A percentile compares a stretch with the other conserved stretches of the same genome.
Conservation (phyloP, 2,797 vertebrate species). For the Decapterus maruadsi region DNA sequence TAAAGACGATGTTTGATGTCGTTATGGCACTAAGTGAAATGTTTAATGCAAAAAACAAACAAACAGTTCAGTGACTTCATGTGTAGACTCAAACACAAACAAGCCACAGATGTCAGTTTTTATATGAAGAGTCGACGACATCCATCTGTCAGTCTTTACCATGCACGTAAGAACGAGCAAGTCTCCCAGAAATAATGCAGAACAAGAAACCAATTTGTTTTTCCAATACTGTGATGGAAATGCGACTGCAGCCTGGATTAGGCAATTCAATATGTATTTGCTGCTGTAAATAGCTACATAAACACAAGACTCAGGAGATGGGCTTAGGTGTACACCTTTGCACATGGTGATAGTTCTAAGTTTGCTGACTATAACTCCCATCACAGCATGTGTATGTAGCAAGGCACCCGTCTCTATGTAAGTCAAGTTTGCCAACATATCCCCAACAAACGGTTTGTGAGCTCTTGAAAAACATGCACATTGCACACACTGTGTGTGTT, state of each 20-base stretch:
- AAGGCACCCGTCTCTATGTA: neutral
- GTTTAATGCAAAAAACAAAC: neutral
- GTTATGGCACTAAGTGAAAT: constrained; percentile 12
- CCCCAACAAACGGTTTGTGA: neutral
- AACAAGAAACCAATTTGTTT: constrained; percentile 1
- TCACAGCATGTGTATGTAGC: neutral
- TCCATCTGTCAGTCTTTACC: neutral
- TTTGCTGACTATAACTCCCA: neutral
- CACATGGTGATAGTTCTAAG: neutral
- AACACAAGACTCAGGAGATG: neutral
- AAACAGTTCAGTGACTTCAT: neutral
- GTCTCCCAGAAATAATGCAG: constrained; percentile 1
- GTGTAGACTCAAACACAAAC: neutral
- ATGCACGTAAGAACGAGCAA: neutral
- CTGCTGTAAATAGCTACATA: neutral
- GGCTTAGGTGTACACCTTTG: neutral
- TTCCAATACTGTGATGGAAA: neutral
- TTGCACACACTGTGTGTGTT: neutral
- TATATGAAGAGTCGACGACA: neutral
- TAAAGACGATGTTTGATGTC: constrained; percentile 10
- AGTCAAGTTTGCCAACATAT: constrained; percentile 20
- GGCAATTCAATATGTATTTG: neutral
- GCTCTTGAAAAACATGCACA: neutral
- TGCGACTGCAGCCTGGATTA: neutral
- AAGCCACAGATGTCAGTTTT: neutral